These are phyloP conservation scores for Rhadinocentrus ornatus DNA, from an alignment of 2,797 vertebrate genomes.

Conservation along the genomic window DNA sequence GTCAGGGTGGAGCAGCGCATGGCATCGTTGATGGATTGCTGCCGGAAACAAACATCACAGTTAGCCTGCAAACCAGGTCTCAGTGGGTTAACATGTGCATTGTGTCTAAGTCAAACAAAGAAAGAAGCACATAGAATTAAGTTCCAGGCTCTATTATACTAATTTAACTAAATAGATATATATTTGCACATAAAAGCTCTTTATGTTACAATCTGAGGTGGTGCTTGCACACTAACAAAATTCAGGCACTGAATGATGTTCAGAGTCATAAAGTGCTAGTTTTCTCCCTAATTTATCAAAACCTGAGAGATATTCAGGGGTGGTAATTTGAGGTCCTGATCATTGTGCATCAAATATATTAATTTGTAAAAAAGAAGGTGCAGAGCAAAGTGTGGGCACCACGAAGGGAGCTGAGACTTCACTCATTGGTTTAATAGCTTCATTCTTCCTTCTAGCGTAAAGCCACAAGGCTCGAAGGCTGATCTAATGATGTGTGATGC, in stretches of 20 bases:
- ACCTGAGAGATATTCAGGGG: conserved; percentile 38
- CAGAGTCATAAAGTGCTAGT: conserved; percentile 34
- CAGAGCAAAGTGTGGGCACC: conserved; percentile 50
- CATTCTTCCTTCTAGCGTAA: conserved; percentile 53
- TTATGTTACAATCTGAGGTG: conserved; percentile 34
- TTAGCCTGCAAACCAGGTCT: conserved; percentile 21
- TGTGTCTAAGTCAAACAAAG: conserved; percentile 21
- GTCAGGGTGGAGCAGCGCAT: conserved; percentile 96
- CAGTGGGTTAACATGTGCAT: not conserved
- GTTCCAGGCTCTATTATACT: conserved; percentile 1
- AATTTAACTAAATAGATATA: conserved; percentile 13
- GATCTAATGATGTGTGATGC: conserved; percentile 67
- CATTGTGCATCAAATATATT: conserved; percentile 42
- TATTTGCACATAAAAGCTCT: conserved; percentile 30
- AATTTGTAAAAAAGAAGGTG: conserved; percentile 58
- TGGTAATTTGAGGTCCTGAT: conserved; percentile 46
- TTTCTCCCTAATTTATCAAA: conserved; percentile 38
- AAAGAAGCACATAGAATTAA: conserved; percentile 17
- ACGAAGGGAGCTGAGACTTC: conserved; percentile 50
- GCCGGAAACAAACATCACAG: conserved; percentile 80
- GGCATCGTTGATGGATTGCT: conserved; percentile 99
- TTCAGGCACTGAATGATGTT: conserved; percentile 21
- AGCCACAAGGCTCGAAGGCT: conserved; percentile 61
- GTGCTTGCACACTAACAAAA: conserved; percentile 32
- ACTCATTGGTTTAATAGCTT: conserved; percentile 63